Conservation (phyloP, 2,797 vertebrate species). For the Sebastes hubbsi region DNA sequence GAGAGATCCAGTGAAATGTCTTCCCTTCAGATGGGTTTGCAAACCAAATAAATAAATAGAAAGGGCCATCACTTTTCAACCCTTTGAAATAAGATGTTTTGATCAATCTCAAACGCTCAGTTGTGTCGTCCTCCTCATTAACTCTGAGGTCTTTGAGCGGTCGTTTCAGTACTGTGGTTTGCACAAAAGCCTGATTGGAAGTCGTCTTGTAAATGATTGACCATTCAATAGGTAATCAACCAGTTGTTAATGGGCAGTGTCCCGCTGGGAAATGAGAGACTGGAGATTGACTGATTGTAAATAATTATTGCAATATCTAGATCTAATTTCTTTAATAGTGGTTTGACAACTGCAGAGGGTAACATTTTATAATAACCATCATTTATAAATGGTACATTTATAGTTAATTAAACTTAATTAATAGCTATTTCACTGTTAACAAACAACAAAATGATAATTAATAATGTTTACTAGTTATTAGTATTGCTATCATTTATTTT, state of each 20-base stretch:
- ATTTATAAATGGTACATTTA: too few species aligned
- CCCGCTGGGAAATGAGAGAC: constrained; percentile 7
- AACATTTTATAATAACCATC: too few species aligned
- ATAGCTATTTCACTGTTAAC: too few species aligned
- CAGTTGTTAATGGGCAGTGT: constrained; percentile 19
- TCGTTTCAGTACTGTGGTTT: neutral
- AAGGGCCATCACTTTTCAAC: neutral
- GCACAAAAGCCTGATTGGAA: constrained; percentile 36
- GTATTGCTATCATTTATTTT: too few species aligned
- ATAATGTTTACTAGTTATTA: too few species aligned
- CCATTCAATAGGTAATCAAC: constrained; percentile 42
- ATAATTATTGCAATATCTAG: neutral
- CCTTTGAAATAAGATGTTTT: neutral
- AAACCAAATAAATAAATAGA: neutral
- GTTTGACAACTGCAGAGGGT: neutral
- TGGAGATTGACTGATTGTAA: constrained; percentile 12
- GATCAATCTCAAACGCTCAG: neutral
- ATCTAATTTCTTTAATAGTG: neutral
- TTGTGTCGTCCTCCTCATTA: neutral
- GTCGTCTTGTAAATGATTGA: constrained; percentile 28
- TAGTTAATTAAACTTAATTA: too few species aligned
- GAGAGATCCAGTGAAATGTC: neutral
- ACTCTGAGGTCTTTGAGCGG: neutral
- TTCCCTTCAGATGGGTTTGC: neutral
- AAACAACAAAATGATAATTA: accelerated